Base-by-base conservation (phyloP, 1,140 invertebrate species). In the Nephila pilipes region DNA sequence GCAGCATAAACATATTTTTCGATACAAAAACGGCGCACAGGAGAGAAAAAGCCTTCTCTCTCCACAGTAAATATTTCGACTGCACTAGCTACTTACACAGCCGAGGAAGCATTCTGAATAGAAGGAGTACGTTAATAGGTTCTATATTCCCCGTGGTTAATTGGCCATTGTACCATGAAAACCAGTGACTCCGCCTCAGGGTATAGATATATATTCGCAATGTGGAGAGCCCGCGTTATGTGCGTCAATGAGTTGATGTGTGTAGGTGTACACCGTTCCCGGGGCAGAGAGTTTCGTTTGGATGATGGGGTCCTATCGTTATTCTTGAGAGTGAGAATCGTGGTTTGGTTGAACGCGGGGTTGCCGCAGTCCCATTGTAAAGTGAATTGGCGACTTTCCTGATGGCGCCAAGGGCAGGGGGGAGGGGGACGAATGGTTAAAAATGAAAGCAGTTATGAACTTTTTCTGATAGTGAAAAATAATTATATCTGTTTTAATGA, bases 101-200 rank as follows among this genome's bases (percentile, higher is more conserved):
- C 29, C 80, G 90, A 92, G 65, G 81, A 60, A 83, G 81, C 81
- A 22, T 20, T 3, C 57, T 92, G 90, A 92, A 92, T 92, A 22
- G 81, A 32, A 57, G 6, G 80, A n/a, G 32, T 29, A 46, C 46
- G 90, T 38, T 92, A 85, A 92, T 85, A 85, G 90, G 90, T 85
- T 92, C 54, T 55, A 38, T 92, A 55, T 92, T 92, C 81, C 80
- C 79, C 79, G 79, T 92, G 80, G 90, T 92, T 92, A 92, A 92
- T 92, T 92, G 90, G 90, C 90, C 90, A 92, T 85, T 92, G 90
- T 85, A 85, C 29, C 90, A 92, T 92, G 90, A 92, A 92, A 92
- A 83, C 90, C 81, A 83, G 80, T 55, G n/a, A 85, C 90, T 92
- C 54, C 38, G 80, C 90, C 89, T 22, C 32, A 25, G 80, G 90